phyloP scores from a whole-genome alignment of 2,797 vertebrate species.

The Characodon lateralis region DNA sequence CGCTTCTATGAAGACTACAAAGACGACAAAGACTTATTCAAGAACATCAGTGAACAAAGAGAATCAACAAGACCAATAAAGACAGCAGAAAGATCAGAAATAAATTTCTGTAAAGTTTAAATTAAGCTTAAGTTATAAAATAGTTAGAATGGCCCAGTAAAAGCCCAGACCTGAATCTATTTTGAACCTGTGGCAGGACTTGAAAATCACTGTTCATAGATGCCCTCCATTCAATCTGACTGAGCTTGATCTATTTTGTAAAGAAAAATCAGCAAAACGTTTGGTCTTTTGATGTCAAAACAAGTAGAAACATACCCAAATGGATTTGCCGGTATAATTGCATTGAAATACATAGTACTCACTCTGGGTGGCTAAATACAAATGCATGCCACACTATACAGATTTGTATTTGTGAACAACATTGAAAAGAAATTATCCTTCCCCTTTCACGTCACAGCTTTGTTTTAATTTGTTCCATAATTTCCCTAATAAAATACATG shows the following conservation, averaged over 20 bases:
- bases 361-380: background rate
- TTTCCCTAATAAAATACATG: background rate
- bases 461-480: background rate
- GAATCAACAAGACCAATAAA: too few species aligned
- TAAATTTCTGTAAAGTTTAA: too few species aligned
- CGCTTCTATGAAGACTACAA: too few species aligned
- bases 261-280: background rate
- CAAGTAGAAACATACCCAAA: background rate
- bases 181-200: too few species aligned
- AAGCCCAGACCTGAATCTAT: background rate
- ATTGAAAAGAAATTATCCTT: background rate
- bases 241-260: background rate
- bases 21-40: too few species aligned
- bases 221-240: background rate
- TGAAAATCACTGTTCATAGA: background rate
- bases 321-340: background rate
- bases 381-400: background rate
- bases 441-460: background rate
- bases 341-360: background rate
- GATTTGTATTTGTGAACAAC: background rate
- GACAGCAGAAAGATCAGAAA: too few species aligned
- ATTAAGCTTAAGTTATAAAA: too few species aligned
- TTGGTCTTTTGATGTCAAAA: background rate
- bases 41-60: too few species aligned
- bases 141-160: background rate